phyloP scores from a whole-genome alignment of 2,888 invertebrate species.

The Dryobotodes eremita region DNA sequence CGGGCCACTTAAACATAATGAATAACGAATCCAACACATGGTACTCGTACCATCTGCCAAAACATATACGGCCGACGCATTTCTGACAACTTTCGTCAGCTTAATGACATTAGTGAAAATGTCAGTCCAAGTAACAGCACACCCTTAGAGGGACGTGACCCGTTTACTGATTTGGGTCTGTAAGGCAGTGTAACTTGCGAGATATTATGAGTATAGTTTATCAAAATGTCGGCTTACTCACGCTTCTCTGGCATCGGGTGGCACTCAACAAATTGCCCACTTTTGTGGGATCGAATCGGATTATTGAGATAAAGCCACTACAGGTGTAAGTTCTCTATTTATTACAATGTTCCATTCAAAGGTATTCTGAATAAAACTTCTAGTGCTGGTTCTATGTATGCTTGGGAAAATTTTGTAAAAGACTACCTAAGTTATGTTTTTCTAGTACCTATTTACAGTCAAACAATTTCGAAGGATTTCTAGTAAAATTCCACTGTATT shows the following conservation, averaged over 20 bases:
- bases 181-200: constrained; percentile 67
- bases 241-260: constrained; percentile 75
- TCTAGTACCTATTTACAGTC: background rate
- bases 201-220: constrained; percentile 85
- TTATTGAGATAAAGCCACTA: constrained; percentile 74
- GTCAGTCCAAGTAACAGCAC: constrained; percentile 81
- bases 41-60: constrained; percentile 11
- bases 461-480: background rate
- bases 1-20: constrained; percentile 23
- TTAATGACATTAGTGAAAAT: constrained; percentile 84
- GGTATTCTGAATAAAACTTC: constrained; percentile 15
- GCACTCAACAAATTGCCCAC: constrained; percentile 83
- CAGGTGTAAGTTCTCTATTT: constrained; percentile 64
- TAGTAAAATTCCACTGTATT: background rate
- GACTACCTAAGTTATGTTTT: constrained; percentile 10
- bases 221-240: constrained; percentile 81
- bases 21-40: constrained; percentile 35
- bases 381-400: constrained; percentile 1
- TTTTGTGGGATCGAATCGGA: constrained; percentile 76
- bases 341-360: constrained; percentile 39
- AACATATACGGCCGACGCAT: constrained; percentile 35
- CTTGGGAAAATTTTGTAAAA: constrained; percentile 19
- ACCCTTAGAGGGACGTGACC: constrained; percentile 70
- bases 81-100: constrained; percentile 76
- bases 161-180: constrained; percentile 62